A percentile compares a stretch with the other conserved stretches of the same genome.
phyloP scores from a whole-genome alignment of 2,113 vertebrate species.

The Gambusia affinis region DNA sequence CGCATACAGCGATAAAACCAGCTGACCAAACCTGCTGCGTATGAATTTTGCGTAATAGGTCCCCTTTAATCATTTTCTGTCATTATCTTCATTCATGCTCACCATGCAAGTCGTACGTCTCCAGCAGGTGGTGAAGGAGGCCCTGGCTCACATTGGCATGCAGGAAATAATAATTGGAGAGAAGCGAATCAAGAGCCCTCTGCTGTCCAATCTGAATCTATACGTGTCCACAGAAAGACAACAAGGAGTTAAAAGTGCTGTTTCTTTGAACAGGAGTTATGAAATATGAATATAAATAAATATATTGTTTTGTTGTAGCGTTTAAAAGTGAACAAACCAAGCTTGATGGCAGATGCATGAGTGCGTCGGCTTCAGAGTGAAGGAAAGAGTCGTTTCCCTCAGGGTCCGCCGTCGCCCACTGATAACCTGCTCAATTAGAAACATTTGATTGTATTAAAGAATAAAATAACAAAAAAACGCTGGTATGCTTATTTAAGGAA shows the following conservation, averaged over 20 bases:
- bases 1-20: too few species aligned
- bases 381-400: slow-evolving; percentile 76
- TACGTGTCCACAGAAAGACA: slow-evolving; percentile 12
- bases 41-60: too few species aligned
- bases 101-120: slow-evolving; percentile 80
- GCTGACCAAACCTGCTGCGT: too few species aligned
- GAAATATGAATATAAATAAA: neutral
- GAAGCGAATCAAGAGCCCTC: slow-evolving; percentile 71
- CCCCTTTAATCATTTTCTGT: neutral
- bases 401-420: slow-evolving; percentile 83
- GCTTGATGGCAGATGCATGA: slow-evolving; percentile 80
- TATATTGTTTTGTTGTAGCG: neutral
- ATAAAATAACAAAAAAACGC: neutral
- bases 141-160: slow-evolving; percentile 79
- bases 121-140: slow-evolving; percentile 78
- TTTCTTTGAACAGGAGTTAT: neutral
- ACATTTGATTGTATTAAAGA: neutral
- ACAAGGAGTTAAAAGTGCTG: neutral
- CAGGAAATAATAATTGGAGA: slow-evolving; percentile 82
- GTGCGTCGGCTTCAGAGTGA: slow-evolving; percentile 77
- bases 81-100: slow-evolving; percentile 33
- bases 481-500: neutral
- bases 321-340: slow-evolving; percentile 74
- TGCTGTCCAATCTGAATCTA: slow-evolving; percentile 78
- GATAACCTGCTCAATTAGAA: slow-evolving; percentile 67